Percentiles rank a stretch among this genome's conserved stretches.
Conservation (phyloP, 2,888 invertebrate species). For the Holacanthella duospinosa region DNA sequence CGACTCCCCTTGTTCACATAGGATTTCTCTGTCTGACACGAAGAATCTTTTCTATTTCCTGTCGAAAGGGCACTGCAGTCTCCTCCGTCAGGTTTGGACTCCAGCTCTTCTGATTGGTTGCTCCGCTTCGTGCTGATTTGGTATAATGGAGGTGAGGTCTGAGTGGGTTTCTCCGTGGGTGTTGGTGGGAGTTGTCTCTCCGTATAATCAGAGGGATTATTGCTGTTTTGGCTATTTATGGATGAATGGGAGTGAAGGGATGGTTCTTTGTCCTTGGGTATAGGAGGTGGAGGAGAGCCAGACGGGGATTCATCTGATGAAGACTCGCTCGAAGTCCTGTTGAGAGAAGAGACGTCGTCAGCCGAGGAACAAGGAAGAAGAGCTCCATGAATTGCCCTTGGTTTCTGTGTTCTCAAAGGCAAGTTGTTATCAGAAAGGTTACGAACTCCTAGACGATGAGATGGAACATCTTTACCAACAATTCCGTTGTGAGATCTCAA, state of each 20-base stretch:
- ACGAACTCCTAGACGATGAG: constrained; percentile 17
- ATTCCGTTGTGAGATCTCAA: constrained; percentile 12
- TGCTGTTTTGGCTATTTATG: constrained; percentile 41
- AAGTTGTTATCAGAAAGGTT: constrained; percentile 28
- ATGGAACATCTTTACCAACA: constrained; percentile 2
- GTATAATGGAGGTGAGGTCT: constrained; percentile 9
- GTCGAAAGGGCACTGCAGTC: constrained; percentile 35
- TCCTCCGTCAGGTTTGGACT: constrained; percentile 11
- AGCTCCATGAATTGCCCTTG: constrained; percentile 14
- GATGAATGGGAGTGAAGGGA: background rate
- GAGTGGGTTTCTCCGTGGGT: constrained; percentile 15
- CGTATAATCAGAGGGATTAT: constrained; percentile 40
- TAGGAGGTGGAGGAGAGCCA: constrained; percentile 46
- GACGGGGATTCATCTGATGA: constrained; percentile 63
- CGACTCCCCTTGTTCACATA: constrained; percentile 33
- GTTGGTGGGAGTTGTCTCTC: constrained; percentile 23
- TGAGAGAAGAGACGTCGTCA: constrained; percentile 69
- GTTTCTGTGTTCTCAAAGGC: constrained; percentile 13
- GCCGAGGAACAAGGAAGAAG: constrained; percentile 56
- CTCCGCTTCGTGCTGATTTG: constrained; percentile 9
- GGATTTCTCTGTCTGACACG: constrained; percentile 37
- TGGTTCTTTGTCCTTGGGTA: constrained; percentile 36
- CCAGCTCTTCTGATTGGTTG: constrained; percentile 15
- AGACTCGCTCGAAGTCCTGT: constrained; percentile 69
- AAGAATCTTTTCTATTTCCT: constrained; percentile 34